Base-by-base conservation (phyloP, 2,888 invertebrate genomes). In the Polymixis lichenea region DNA sequence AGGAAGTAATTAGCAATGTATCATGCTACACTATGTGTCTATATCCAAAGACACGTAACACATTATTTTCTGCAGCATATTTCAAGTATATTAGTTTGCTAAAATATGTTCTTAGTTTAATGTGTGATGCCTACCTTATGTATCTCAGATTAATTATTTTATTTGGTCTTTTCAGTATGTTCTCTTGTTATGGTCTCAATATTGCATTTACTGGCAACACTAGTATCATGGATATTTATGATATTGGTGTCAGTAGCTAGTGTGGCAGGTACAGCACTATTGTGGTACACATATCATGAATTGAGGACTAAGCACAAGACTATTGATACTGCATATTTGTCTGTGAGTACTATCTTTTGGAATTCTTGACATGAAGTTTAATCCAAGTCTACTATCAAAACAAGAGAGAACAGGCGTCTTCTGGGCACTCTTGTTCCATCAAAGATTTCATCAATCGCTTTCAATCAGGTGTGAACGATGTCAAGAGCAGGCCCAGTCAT, bases 251-350 rank as follows among this genome's bases (percentile, higher is more conserved):
- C 98, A 53, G 92, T 98, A 70, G 97, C 98, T 60, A 98, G 98
- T 91, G 95, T 98, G 75, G 98, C 97, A 60, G 98, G 98, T 3
- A 98, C 99, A 32, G 97, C 94, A 22, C 97, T 98, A 53, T 94
- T 99, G 28, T 99, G 99, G 99, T 98, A 98, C 96, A 98, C 98
- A 1, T 99, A 99, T 90, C 97, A 97, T 88, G 98, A 98, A 88
- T 97, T 99, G 56, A 98, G 97, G 88, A 97, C 97, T 78, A 97
- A 97, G 83, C 96, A 95, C 77, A 94, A 87, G 86, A 92, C 90
- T 77, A 94, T 95, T 84, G 82, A 92, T 19, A 93, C 93, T 72
- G 85, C 89, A 49, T 95, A 89, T 88, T 92, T 96, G 77, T 87
- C 94, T 85, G 96, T 96, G 90, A 94, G 96, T 93, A 70, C 9